These are phyloP conservation scores for Drymodes brunneopygia DNA, from an alignment of 2,113 vertebrate species.

Conservation along the genomic window DNA sequence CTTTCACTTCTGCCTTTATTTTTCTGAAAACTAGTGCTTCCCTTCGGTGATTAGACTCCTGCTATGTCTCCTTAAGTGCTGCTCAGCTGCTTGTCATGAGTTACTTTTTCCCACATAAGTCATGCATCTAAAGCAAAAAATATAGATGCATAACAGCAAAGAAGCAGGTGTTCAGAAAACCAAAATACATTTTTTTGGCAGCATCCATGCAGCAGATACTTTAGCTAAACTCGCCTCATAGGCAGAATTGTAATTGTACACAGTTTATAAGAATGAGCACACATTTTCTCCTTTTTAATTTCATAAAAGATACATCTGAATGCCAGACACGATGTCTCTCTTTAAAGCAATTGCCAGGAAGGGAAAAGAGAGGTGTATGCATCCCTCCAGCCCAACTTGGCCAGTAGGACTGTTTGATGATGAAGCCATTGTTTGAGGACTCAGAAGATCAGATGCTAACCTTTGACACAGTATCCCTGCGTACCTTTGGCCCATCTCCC, in stretches of 20 bases:
- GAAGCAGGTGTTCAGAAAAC: slow-evolving; percentile 12
- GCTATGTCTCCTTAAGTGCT: background rate
- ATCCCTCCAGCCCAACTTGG: background rate
- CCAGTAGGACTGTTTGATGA: background rate
- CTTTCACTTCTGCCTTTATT: background rate
- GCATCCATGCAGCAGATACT: background rate
- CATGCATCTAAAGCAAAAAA: background rate
- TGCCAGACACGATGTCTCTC: background rate
- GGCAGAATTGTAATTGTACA: background rate
- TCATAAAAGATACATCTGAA: background rate
- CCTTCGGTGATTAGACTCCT: background rate
- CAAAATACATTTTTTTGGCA: background rate
- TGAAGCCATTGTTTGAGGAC: background rate
- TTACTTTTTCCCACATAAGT: background rate
- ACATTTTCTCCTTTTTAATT: background rate
- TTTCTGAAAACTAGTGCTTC: background rate
- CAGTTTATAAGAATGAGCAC: background rate
- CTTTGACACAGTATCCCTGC: background rate
- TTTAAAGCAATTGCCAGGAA: background rate
- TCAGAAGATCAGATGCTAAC: background rate
- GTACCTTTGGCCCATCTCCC: rapidly evolving
- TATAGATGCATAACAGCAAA: background rate
- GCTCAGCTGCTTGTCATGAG: slow-evolving; percentile 30
- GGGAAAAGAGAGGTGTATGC: background rate
- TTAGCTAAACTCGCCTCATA: background rate